Evolutionary conservation across 2,888 invertebrate genomes (phyloP).

Genomic region (Phalera bucephala): DNA sequence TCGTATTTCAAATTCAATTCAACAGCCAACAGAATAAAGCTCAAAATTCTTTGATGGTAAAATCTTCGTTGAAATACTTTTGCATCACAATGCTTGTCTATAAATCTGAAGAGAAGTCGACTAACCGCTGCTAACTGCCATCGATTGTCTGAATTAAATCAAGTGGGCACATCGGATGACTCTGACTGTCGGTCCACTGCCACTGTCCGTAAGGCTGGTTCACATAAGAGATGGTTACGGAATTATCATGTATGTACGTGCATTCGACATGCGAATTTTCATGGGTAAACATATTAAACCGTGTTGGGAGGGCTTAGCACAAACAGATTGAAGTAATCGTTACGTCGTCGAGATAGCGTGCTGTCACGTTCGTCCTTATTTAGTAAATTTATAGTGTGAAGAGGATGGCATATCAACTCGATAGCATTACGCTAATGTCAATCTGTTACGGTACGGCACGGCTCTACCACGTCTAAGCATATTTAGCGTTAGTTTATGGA

Average conservation of each 20-base stretch:
- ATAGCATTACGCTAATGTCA: too few species aligned
- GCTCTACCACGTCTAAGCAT: too few species aligned
- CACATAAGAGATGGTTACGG: conserved; percentile 2
- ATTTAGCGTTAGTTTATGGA: too few species aligned
- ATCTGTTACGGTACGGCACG: too few species aligned
- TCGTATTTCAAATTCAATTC: neutral
- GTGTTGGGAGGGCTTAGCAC: too few species aligned
- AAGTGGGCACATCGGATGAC: conserved; percentile 55
- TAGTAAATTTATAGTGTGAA: too few species aligned
- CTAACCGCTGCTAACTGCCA: conserved; percentile 28
- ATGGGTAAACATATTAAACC: conserved; percentile 1
- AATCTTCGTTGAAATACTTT: neutral
- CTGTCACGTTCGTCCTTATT: too few species aligned
- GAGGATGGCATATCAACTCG: too few species aligned
- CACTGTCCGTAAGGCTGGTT: conserved; percentile 26
- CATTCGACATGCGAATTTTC: conserved; percentile 3
- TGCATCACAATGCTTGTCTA: conserved; percentile 7
- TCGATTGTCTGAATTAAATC: conserved; percentile 72
- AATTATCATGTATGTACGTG: conserved; percentile 1
- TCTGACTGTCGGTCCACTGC: conserved; percentile 44
- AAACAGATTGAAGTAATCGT: too few species aligned
- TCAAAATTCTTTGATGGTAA: neutral
- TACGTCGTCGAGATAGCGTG: too few species aligned
- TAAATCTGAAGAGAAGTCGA: conserved; percentile 23
- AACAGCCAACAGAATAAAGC: neutral